Evolutionary conservation across 2,888 invertebrate species (phyloP), one percentile per base, ranked within the genome.

Genomic region (Agrochola macilenta): DNA sequence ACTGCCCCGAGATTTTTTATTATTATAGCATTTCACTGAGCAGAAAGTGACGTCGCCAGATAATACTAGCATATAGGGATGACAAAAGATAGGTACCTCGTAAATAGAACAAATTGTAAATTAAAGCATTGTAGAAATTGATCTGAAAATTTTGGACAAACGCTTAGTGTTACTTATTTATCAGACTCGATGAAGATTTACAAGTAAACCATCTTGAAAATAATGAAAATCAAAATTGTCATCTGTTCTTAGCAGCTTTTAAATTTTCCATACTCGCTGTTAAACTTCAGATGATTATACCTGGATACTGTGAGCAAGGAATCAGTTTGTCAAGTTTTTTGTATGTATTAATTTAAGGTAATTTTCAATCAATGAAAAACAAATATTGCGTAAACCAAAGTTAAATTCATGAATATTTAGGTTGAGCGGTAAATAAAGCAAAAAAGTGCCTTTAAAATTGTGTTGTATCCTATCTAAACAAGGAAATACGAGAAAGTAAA

Each of bases 21-120:
- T 69, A 65, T 17, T 69, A 57, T 9, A 74, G 11, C 49, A 77
- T 73, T 70, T 76, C 68, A 66, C 81, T 73, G 52, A 64, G 8
- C 81, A 64, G 46, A 49, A 61, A 69, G 69, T 79, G 75, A 79
- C 57, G 58, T 63, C 57, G 46, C 12, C 58, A 75, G 61, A 71
- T 60, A 77, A 69, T 46, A 57, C 26, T 68, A 30, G 54, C 70
- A 66, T 54, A 70, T 61, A 79, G 70, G 85, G 82, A 43, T 84
- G 82, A 12, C 76, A 54, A 52, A 72, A 26, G 9, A 30, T 26
- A 23, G 23, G 14, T 14, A 58, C 3, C 35, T 39, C 23, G 14
- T n/a, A 23, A 63, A n/a, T 9, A 52, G 1, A 52, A 52, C 52
- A 23, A 23, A 4, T n/a, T n/a, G 8, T 35, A 12, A 63, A 35